phyloP scores from a whole-genome alignment of 2,113 vertebrate species.

The Lethenteron camtschaticum region DNA sequence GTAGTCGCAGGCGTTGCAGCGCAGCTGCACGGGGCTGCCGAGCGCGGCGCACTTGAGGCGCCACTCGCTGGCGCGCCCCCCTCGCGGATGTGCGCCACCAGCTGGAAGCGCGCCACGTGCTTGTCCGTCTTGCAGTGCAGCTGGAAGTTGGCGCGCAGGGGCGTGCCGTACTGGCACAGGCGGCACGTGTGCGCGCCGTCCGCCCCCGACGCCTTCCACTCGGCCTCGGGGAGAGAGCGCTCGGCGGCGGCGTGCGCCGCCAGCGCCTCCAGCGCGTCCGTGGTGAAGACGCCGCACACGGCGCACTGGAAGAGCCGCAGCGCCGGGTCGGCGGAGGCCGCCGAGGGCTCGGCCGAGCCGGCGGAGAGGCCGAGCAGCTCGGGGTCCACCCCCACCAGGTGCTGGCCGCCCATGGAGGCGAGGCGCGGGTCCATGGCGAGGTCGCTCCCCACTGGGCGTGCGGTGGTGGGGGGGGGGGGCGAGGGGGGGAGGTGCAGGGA shows the following conservation, averaged over 20 bases:
- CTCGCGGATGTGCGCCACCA: slow-evolving; percentile 95
- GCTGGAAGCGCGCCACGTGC: slow-evolving; percentile 90
- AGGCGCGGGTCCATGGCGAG: slow-evolving; percentile 81
- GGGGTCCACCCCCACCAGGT: slow-evolving; percentile 73
- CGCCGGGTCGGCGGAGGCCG: slow-evolving; percentile 75
- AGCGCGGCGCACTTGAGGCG: slow-evolving; percentile 92
- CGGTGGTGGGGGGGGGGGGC: neutral
- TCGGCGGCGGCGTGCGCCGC: slow-evolving; percentile 86
- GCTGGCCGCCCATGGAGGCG: slow-evolving; percentile 33
- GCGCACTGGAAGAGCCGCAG: slow-evolving; percentile 97
- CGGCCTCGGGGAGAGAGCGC: slow-evolving; percentile 70
- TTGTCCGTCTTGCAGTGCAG: slow-evolving; percentile 98
- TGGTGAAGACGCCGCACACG: slow-evolving; percentile 93
- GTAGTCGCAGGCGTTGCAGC: slow-evolving; percentile 95
- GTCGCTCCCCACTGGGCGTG: slow-evolving; percentile 56
- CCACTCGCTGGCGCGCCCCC: slow-evolving; percentile 97
- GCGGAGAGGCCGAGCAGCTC: slow-evolving; percentile 51
- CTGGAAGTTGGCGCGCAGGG: slow-evolving; percentile 98
- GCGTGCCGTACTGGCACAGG: slow-evolving; percentile 88
- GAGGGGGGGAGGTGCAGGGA: neutral
- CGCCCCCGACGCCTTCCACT: slow-evolving; percentile 77
- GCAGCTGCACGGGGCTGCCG: slow-evolving; percentile 84
- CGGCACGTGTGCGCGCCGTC: slow-evolving; percentile 89
- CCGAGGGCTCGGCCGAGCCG: slow-evolving; percentile 55
- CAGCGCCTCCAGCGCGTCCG: slow-evolving; percentile 84